Percentiles rank a stretch among this genome's conserved stretches.
These are phyloP conservation scores for Trogon melanurus DNA, from an alignment of 2,113 vertebrate species.

Conservation along the genomic window DNA sequence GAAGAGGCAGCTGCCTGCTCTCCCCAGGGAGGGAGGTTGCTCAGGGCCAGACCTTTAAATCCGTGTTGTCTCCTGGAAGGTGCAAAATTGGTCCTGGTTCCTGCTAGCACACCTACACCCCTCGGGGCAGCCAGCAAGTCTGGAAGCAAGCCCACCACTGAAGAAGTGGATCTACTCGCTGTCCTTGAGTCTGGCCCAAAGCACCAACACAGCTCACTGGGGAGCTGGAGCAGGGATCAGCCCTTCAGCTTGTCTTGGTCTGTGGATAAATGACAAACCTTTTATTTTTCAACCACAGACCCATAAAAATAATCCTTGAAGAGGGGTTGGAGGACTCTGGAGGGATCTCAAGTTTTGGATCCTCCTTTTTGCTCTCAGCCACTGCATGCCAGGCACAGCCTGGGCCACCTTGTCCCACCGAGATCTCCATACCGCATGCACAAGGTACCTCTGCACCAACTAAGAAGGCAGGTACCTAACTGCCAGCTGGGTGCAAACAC, in stretches of 20 bases:
- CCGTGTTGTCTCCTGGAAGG: neutral
- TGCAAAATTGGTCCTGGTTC: neutral
- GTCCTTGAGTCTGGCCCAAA: neutral
- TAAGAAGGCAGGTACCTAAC: too few relatives aligned
- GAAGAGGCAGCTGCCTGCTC: neutral
- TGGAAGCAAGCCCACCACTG: neutral
- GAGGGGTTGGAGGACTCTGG: neutral
- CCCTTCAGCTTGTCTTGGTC: neutral
- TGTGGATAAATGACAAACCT: neutral
- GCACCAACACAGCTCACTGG: neutral
- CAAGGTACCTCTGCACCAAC: neutral
- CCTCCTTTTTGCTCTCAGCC: neutral
- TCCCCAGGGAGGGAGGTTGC: neutral
- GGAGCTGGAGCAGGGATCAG: neutral
- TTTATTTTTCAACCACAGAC: neutral
- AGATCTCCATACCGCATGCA: neutral
- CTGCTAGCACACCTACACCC: neutral
- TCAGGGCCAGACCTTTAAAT: neutral
- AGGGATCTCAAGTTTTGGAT: neutral
- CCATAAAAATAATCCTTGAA: neutral
- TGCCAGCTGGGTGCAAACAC: neutral
- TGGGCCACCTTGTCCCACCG: accelerated
- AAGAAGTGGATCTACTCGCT: neutral
- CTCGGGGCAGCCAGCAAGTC: neutral
- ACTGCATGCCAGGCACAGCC: accelerated